Percentiles rank a stretch among this genome's conserved stretches.
Evolutionary conservation across 2,888 invertebrate genomes (phyloP).

Genomic region (Ornithoptera alexandrae): DNA sequence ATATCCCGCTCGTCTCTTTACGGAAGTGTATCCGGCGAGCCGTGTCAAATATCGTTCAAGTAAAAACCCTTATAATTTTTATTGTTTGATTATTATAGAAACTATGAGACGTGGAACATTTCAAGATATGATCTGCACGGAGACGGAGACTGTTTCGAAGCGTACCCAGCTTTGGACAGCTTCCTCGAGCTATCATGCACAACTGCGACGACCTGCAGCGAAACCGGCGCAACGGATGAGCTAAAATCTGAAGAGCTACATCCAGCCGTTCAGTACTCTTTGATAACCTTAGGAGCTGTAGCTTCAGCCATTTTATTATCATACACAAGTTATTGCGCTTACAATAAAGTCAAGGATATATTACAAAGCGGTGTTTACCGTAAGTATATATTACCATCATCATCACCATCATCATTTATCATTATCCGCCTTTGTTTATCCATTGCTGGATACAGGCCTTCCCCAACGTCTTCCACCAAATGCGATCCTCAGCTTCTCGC

Average conservation of each 20-base stretch:
- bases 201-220: not conserved
- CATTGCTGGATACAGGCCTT: too few relatives aligned
- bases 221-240: not conserved
- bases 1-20: too few relatives aligned
- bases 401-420: too few relatives aligned
- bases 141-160: not conserved
- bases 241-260: not conserved
- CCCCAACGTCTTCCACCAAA: too few relatives aligned
- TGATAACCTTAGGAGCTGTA: slow-evolving; percentile 1
- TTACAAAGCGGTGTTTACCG: slow-evolving; percentile 33
- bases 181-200: slow-evolving; percentile 6
- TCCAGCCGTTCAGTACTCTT: not conserved
- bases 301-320: not conserved
- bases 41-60: too few relatives aligned
- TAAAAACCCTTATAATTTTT: not conserved
- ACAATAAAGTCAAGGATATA: slow-evolving; percentile 7
- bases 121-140: not conserved
- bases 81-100: not conserved
- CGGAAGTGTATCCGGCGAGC: too few relatives aligned
- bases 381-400: slow-evolving; percentile 33
- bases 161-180: not conserved
- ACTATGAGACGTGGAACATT: slow-evolving; percentile 7
- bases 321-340: not conserved
- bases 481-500: too few relatives aligned
- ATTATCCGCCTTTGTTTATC: too few relatives aligned